Conservation (phyloP, 2,888 invertebrate genomes). For the Abrostola tripartita region DNA sequence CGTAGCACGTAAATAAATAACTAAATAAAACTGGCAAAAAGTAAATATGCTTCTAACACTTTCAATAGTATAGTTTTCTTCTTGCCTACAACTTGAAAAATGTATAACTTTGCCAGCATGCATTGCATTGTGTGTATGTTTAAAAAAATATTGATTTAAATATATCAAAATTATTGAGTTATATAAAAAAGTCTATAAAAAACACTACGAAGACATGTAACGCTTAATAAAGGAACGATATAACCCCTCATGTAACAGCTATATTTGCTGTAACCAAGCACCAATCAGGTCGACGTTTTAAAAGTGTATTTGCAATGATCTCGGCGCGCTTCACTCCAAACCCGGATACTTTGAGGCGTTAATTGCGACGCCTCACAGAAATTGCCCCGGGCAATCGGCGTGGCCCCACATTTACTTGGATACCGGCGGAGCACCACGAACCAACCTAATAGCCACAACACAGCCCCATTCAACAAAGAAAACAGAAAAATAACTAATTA, state of each 20-base stretch:
- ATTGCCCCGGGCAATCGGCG: slow-evolving; percentile 48
- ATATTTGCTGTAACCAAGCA: slow-evolving; percentile 3
- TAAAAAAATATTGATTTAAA: too few relatives aligned
- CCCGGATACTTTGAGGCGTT: slow-evolving; percentile 62
- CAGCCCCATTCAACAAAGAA: slow-evolving; percentile 58
- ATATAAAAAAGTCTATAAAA: too few relatives aligned
- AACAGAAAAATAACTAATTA: slow-evolving; percentile 60
- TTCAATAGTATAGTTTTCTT: too few relatives aligned
- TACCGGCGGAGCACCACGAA: slow-evolving; percentile 54
- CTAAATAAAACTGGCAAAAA: too few relatives aligned
- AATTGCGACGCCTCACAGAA: slow-evolving; percentile 66
- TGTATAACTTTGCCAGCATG: too few relatives aligned
- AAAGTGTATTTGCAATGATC: slow-evolving; percentile 55
- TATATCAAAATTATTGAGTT: too few relatives aligned
- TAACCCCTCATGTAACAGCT: neutral
- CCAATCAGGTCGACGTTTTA: slow-evolving; percentile 31
- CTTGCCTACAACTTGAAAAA: too few relatives aligned
- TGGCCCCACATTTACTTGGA: slow-evolving; percentile 53
- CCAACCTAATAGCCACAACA: slow-evolving; percentile 57
- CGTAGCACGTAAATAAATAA: too few relatives aligned
- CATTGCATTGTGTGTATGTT: too few relatives aligned
- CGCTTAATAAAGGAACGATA: too few relatives aligned
- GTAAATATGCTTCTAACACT: too few relatives aligned
- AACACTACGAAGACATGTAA: too few relatives aligned
- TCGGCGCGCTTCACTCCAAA: slow-evolving; percentile 37